Evolutionary conservation across 1,140 invertebrate species (phyloP), one percentile per base, ranked within the genome.

Genomic region (Maniola jurtina): DNA sequence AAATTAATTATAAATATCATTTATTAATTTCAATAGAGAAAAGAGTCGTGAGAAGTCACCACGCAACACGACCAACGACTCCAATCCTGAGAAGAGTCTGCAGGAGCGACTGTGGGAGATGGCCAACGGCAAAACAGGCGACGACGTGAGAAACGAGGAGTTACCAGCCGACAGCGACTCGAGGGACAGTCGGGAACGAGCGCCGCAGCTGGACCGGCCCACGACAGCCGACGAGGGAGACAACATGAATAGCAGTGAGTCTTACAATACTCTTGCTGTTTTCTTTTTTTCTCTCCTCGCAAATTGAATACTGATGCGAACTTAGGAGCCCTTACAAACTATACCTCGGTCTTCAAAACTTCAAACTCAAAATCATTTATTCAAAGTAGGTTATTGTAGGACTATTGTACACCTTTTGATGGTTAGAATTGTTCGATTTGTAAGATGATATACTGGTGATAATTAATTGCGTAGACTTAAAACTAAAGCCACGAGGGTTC

Each of bases 61-160:
- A 0, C 80, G 80, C 7, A 42, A 36, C 57, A 54, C 35, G 33
- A 71, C 64, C 9, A 70, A 64, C 14, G 64, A 72, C 5, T 16
- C 45, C 0, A 63, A 62, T 34, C 36, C 61, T 5, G 82, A 84
- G 63, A 89, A 89, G 68, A 81, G 79, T 14, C 75, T 91, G 0
- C 90, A 91, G 47, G 90, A 91, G 61, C 74, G 90, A 0, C 73
- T 91, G 55, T 91, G 89, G 89, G 90, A 91, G 79, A 91, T 91
- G 90, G 90, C 90, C 15, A 91, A 91, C 71, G 90, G 90, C 0
- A 88, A 88, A 48, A 78, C 79, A 0, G 64, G 56, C 6, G 63
- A 48, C 11, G 63, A 45, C 14, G 68, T 59, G 9, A 10, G 16
- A 9, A 15, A 25, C 13, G 45, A 63, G n/a, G 59, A 15, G 11